These are phyloP conservation scores for Argyra leucocephala DNA, from an alignment of 2,888 invertebrate genomes.

Conservation along the genomic window DNA sequence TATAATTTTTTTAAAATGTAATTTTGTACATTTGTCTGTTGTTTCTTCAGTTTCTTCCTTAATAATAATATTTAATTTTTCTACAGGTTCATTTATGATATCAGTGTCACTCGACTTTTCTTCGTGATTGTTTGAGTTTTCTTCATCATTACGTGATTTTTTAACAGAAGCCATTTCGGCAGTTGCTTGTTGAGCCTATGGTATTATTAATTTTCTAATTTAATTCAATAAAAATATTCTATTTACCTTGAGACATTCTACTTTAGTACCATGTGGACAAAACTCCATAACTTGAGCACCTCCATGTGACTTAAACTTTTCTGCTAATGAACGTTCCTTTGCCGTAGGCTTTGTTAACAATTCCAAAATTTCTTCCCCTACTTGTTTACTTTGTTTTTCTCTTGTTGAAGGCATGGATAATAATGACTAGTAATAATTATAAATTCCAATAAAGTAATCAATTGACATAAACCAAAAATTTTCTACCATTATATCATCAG, in stretches of 20 bases:
- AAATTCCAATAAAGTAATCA: conserved; percentile 8
- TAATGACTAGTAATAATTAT: conserved; percentile 31
- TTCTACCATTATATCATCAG: conserved; percentile 61
- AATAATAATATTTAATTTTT: conserved; percentile 27
- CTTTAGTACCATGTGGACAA: conserved; percentile 88
- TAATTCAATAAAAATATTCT: conserved; percentile 28
- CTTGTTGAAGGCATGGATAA: conserved; percentile 67
- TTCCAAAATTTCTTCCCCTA: conserved; percentile 91
- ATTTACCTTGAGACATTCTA: conserved; percentile 60
- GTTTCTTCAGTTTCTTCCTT: conserved; percentile 25
- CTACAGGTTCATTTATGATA: conserved; percentile 35
- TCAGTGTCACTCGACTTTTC: conserved; percentile 26
- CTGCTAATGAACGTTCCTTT: conserved; percentile 89
- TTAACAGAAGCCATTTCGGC: conserved; percentile 40
- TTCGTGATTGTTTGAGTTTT: conserved; percentile 22
- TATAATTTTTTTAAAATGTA: conserved; percentile 95
- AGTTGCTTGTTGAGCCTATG: conserved; percentile 44
- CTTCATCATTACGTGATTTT: conserved; percentile 28
- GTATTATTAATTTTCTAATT: too few relatives aligned
- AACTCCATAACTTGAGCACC: conserved; percentile 91
- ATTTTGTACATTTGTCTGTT: conserved; percentile 65
- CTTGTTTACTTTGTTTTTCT: conserved; percentile 89
- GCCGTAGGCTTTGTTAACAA: conserved; percentile 90
- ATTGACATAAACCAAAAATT: background rate
- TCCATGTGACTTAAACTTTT: conserved; percentile 91